Conservation (phyloP, 2,888 invertebrate genomes). For the Andrena bicolor region DNA sequence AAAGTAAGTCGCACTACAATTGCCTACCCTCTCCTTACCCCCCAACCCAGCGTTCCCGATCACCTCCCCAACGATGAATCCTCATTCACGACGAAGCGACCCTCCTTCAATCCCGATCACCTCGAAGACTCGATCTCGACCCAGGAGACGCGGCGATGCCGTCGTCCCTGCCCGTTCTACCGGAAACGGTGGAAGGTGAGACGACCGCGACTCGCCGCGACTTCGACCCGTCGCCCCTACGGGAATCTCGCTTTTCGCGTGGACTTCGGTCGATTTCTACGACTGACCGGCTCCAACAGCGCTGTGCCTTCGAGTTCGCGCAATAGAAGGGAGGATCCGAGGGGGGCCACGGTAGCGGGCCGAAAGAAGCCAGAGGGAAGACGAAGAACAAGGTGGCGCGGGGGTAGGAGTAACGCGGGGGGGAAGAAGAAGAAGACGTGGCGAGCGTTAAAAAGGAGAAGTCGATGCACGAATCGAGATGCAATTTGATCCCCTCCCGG, state of each 20-base stretch:
- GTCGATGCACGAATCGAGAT: slow-evolving; percentile 80
- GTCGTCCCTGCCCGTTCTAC: slow-evolving; percentile 30
- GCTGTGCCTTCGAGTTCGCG: slow-evolving; percentile 18
- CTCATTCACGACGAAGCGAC: slow-evolving; percentile 25
- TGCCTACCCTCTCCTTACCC: background rate
- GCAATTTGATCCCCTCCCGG: slow-evolving; percentile 80
- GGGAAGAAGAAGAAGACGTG: slow-evolving; percentile 56
- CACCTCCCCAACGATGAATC: slow-evolving; percentile 15
- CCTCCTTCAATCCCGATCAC: slow-evolving; percentile 21
- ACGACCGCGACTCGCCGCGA: slow-evolving; percentile 37
- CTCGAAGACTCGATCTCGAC: background rate
- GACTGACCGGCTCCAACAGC: slow-evolving; percentile 28
- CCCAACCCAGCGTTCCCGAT: background rate
- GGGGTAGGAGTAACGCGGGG: slow-evolving; percentile 36
- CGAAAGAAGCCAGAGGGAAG: background rate
- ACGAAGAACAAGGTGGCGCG: slow-evolving; percentile 26
- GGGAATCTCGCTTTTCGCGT: slow-evolving; percentile 20
- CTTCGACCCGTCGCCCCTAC: slow-evolving; percentile 26
- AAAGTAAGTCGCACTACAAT: background rate
- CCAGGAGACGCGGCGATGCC: slow-evolving; percentile 9
- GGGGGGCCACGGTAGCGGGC: background rate
- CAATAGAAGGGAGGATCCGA: slow-evolving; percentile 41
- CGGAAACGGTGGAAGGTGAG: slow-evolving; percentile 35
- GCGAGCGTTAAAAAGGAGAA: slow-evolving; percentile 75
- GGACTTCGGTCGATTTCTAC: slow-evolving; percentile 41